Evolutionary conservation across 2,113 vertebrate genomes (phyloP), one percentile per base, ranked within the genome.

Genomic region (Laticauda colubrina): DNA sequence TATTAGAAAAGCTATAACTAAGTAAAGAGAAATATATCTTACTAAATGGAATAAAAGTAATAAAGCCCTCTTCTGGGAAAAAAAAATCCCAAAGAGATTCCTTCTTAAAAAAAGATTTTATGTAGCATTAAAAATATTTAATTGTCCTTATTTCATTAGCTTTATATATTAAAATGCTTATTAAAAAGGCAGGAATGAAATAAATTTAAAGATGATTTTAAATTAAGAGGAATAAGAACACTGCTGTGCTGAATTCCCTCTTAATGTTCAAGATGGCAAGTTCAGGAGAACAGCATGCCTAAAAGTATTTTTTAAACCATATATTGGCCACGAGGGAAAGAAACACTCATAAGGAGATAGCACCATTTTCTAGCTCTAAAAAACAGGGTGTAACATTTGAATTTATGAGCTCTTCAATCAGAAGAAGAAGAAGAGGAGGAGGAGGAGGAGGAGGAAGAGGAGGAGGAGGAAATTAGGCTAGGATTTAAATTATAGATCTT

Each of bases 61-160:
- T 92, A 92, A 87, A 87, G 56, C 24, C 56, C 56, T 92, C 88
- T 57, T 34, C 48, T 87, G 69, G 48, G 54, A 34, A 87, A 34
- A 21, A 21, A 87, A 89, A 21, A 86, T 15, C 34, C 86, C 10
- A 53, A 85, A 85, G 56, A 87, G 64, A 6, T 48, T 94, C 18
- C 56, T 90, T 75, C 75, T 64, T 94, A 51, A 45, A 88, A 88
- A 53, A 88, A 92, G 48, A 88, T 88, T 88, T 88, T 69, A 88
- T 88, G 59, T 61, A 92, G 51, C 59, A 92, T 92, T 92, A 69
- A 92, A 91, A 88, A 88, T 88, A 88, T 92, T 92, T 92, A 92
- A 88, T 92, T 92, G 86, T 61, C 48, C 86, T 92, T 88, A 88
- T 88, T 92, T 92, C 91, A 92, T 92, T 88, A 92, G 69, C 86